phyloP scores from a whole-genome alignment of 2,113 vertebrate species.

The Eublepharis macularius region DNA sequence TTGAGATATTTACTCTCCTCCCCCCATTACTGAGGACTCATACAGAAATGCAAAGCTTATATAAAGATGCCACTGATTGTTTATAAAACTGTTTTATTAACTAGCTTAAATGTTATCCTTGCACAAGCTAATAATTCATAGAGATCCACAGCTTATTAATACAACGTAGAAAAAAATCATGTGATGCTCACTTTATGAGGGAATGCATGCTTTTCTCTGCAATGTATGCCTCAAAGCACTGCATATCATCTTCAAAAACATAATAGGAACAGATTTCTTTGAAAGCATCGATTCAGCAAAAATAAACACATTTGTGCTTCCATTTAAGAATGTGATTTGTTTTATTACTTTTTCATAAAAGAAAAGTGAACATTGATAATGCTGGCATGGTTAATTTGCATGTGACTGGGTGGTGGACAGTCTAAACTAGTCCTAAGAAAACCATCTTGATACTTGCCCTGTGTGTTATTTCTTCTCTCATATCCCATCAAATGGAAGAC shows the following conservation, averaged over 20 bases:
- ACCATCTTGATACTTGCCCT: background rate
- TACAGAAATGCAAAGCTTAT: slow-evolving; percentile 13
- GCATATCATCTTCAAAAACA: background rate
- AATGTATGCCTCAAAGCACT: slow-evolving; percentile 12
- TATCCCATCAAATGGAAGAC: background rate
- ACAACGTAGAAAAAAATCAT: slow-evolving; percentile 23
- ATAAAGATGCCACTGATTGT: slow-evolving; percentile 18
- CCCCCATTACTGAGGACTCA: background rate
- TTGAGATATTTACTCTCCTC: slow-evolving; percentile 14
- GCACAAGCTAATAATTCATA: background rate
- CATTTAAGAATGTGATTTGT: background rate
- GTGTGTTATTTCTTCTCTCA: background rate
- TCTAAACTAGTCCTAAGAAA: background rate
- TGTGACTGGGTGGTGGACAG: background rate
- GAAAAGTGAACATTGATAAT: background rate
- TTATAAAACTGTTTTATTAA: slow-evolving; percentile 9
- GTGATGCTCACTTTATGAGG: background rate
- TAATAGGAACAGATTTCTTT: background rate
- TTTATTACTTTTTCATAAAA: background rate
- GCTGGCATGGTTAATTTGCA: no score
- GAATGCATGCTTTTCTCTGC: slow-evolving; percentile 11
- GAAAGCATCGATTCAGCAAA: slow-evolving; percentile 20
- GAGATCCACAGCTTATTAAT: slow-evolving; percentile 16
- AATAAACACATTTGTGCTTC: background rate
- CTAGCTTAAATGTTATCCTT: slow-evolving; percentile 35